Evolutionary conservation across 64 coral and sea anemone species (phyloP), one percentile per base, ranked within the genome.

Genomic region (Dendronephthya gigantea): DNA sequence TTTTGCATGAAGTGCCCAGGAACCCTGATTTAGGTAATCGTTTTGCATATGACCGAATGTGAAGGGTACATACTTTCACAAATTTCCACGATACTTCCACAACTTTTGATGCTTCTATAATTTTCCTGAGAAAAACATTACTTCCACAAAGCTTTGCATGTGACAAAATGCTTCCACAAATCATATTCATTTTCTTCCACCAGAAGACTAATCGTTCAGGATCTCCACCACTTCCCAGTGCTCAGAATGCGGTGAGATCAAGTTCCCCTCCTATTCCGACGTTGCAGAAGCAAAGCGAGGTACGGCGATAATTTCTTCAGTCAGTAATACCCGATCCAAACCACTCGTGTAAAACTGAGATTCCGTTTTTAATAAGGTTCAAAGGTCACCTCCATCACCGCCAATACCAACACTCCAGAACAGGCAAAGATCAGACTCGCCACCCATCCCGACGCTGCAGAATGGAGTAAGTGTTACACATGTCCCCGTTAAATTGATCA

Each of bases 371-470:
- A 79, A 79, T 11, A 34, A 39, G 15, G 32, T 14, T 28, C 72
- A 79, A 79, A 29, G 72, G n/a, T n/a, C n/a, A 34, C 36, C 72
- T 2, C 15, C 30, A 34, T 79, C 72, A 14, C 72, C 72, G 2
- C 72, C 72, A 36, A 79, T 79, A 34, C 72, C 72, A 15, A 79
- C 72, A 34, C 15, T 79, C 30, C 72, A 79, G 72, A 79, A 79
- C 8, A 79, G 29, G 36, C n/a, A 30, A 29, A 79, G 72, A 39
- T 1, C 72, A 79, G 72, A 33, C 15, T 79, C 72, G 14, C 72
- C 72, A 0, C 27, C 29, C 11, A 79, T 79, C 15, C 32, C 72
- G 29, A 66, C 58, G 6, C 22, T 66, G 22, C 72, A 79, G 36
- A 79, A 79, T 36, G 28, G 36, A 29, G 30, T 17, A 79, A 79